A percentile compares a stretch with the other conserved stretches of the same genome.
These are phyloP conservation scores for Saccopteryx leptura DNA, from an alignment of 2,113 vertebrate species.

Conservation along the genomic window DNA sequence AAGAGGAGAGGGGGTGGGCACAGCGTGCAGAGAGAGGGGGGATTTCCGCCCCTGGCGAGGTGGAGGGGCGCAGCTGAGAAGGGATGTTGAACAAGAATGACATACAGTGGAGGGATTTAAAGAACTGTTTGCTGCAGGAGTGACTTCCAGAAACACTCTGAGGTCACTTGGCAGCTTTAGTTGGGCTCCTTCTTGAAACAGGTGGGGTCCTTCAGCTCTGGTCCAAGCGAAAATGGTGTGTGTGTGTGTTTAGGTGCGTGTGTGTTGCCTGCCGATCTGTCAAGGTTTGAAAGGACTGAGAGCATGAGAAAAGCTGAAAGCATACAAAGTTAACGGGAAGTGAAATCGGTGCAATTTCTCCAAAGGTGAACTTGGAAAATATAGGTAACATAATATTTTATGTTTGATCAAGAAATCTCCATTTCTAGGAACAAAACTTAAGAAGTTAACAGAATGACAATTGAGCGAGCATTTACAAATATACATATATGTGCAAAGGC, in stretches of 20 bases:
- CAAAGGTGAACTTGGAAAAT: not conserved
- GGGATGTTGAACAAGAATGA: not conserved
- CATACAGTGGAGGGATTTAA: not conserved
- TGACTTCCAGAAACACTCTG: not conserved
- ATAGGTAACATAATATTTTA: not conserved
- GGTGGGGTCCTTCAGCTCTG: not conserved
- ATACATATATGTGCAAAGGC: not conserved
- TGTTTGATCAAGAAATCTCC: not conserved
- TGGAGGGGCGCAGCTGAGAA: not conserved
- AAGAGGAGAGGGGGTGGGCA: not conserved
- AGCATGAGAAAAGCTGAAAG: not conserved
- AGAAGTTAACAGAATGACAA: not conserved
- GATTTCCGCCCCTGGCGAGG: not conserved
- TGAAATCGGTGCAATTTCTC: not conserved
- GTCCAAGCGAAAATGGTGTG: too few relatives aligned
- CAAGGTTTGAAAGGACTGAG: not conserved
- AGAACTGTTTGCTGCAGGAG: not conserved
- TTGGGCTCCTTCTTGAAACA: not conserved
- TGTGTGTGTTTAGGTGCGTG: too few relatives aligned
- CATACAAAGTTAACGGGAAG: not conserved
- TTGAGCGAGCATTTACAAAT: not conserved
- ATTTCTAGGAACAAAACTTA: slow-evolving; percentile 14
- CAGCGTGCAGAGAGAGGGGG: not conserved
- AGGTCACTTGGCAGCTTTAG: not conserved
- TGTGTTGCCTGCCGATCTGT: not conserved